These are phyloP conservation scores for Stichodactyla mertensii DNA, from an alignment of 64 coral and sea anemone genomes.

Conservation along the genomic window DNA sequence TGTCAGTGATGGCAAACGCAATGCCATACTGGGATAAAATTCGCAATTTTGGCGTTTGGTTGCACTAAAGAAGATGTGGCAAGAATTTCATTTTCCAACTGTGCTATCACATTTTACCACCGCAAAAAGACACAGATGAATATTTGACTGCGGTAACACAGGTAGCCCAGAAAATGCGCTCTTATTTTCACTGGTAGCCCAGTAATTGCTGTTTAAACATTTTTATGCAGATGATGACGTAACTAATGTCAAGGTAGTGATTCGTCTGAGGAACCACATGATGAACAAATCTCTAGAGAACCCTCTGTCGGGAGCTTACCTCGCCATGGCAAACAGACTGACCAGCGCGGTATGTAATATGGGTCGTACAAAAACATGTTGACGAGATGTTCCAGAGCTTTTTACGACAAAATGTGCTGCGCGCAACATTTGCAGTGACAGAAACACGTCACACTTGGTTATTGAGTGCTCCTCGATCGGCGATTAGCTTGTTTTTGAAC, in stretches of 20 bases:
- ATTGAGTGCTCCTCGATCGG: too few relatives aligned
- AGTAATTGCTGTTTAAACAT: too few relatives aligned
- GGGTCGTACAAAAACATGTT: background rate
- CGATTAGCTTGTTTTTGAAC: too few relatives aligned
- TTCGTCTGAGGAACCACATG: background rate
- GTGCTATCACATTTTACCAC: too few relatives aligned
- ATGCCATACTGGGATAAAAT: too few relatives aligned
- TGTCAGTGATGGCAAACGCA: background rate
- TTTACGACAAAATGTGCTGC: too few relatives aligned
- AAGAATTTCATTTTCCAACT: too few relatives aligned
- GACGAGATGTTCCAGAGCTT: too few relatives aligned
- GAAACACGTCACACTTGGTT: too few relatives aligned
- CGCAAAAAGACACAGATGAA: background rate
- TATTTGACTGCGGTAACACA: background rate
- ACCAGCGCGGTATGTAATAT: background rate
- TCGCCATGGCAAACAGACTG: background rate
- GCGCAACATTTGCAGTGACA: background rate
- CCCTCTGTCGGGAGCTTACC: conserved; percentile 14
- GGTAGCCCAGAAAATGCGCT: background rate
- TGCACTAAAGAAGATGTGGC: too few relatives aligned
- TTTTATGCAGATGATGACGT: conserved; percentile 24
- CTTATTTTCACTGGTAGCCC: background rate
- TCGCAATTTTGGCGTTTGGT: too few relatives aligned
- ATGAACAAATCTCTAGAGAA: conserved; percentile 1
- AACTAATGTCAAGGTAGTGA: conserved; percentile 14